phyloP scores from a whole-genome alignment of 2,113 vertebrate species.

The Coracopsis vasa region DNA sequence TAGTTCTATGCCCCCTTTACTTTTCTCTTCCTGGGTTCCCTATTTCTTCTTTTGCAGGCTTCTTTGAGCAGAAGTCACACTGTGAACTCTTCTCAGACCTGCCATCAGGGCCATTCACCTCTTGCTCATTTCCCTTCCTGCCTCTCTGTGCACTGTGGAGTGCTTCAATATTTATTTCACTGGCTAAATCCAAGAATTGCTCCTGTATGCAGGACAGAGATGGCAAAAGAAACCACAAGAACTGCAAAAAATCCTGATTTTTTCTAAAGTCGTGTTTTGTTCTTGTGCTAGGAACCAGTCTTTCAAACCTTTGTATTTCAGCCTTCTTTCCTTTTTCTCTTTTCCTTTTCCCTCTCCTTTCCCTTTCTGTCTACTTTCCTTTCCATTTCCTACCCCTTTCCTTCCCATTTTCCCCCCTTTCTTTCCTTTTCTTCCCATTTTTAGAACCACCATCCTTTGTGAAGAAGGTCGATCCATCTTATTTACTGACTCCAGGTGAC shows the following conservation, averaged over 20 bases:
- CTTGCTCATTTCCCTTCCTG: background rate
- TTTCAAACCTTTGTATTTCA: constrained; percentile 42
- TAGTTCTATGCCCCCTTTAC: background rate
- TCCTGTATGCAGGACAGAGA: background rate
- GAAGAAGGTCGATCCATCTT: constrained; percentile 93
- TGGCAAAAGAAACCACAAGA: background rate
- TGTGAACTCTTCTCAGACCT: background rate
- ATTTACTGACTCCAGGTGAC: constrained; percentile 92
- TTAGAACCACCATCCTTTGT: constrained; percentile 92
- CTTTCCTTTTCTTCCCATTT: constrained; percentile 35
- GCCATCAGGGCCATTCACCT: background rate
- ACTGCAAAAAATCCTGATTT: background rate
- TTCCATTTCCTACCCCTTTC: background rate
- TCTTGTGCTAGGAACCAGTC: background rate
- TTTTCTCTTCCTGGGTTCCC: background rate
- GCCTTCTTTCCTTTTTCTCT: background rate
- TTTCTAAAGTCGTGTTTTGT: background rate
- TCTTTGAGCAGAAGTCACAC: background rate
- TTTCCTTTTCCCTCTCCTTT: background rate
- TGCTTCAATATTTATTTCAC: background rate
- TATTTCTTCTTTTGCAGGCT: constrained; percentile 5
- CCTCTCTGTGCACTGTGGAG: background rate
- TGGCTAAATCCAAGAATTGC: background rate
- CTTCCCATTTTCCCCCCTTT: background rate
- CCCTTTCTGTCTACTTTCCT: background rate